Conservation (phyloP, 1,140 invertebrate genomes). For the Lasioglossum baleicum region DNA sequence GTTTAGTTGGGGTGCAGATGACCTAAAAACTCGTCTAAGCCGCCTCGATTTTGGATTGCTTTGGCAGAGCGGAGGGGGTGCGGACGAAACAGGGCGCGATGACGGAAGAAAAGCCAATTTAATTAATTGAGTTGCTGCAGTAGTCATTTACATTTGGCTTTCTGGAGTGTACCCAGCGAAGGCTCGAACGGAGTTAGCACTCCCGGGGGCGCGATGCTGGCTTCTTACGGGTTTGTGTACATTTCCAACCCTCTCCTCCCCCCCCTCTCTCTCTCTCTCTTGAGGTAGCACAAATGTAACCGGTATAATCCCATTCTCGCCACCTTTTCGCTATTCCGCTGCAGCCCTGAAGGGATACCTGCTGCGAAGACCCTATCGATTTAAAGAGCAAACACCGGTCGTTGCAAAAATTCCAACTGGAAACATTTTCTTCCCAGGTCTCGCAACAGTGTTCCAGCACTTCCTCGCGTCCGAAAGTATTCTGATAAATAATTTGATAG, state of each 20-base stretch:
- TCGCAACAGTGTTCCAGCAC: too few species aligned
- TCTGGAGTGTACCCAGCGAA: conserved; percentile 49
- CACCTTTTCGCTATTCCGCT: conserved; percentile 9
- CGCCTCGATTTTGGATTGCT: not conserved
- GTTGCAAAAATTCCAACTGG: not conserved
- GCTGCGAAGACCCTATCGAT: not conserved
- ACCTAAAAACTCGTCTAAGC: not conserved
- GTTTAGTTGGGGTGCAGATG: not conserved
- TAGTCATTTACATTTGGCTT: conserved; percentile 70
- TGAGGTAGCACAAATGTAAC: conserved; percentile 14
- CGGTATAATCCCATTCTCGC: conserved; percentile 14
- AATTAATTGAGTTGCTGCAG: conserved; percentile 73
- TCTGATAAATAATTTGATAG: too few species aligned
- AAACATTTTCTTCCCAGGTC: too few species aligned
- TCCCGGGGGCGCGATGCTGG: conserved; percentile 68
- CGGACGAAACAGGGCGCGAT: not conserved
- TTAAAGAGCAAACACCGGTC: not conserved
- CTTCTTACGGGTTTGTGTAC: conserved; percentile 55
- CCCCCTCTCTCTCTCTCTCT: too few species aligned
- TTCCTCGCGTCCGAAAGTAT: too few species aligned
- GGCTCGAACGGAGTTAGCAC: conserved; percentile 58
- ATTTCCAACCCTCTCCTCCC: conserved; percentile 34
- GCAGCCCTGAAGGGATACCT: not conserved
- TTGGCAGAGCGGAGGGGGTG: too few species aligned
- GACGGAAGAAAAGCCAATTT: conserved; percentile 54